phyloP scores from a whole-genome alignment of 2,113 vertebrate genomes.

The Gobio gobio region DNA sequence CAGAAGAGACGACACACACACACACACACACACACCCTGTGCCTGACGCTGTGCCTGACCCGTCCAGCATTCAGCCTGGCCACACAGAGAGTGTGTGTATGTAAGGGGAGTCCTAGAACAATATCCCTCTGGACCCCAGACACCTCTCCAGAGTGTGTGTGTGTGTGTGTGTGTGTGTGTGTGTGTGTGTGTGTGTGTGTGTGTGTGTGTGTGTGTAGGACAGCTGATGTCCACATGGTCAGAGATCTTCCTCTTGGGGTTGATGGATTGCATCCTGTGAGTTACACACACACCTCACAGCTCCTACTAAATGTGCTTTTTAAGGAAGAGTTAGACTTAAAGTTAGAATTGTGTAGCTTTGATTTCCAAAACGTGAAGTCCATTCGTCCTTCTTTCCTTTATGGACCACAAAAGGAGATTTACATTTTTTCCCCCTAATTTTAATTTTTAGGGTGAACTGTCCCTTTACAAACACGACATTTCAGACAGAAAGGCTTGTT shows the following conservation, averaged over 20 bases:
- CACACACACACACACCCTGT: not conserved
- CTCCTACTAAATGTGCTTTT: too few relatives aligned
- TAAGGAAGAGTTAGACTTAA: too few relatives aligned
- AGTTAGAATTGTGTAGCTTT: too few relatives aligned
- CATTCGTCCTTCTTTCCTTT: too few relatives aligned
- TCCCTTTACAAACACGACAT: too few relatives aligned
- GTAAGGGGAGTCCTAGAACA: conserved; percentile 6
- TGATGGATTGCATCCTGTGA: conserved; percentile 30
- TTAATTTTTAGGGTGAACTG: too few relatives aligned
- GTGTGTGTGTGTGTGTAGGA: conserved; percentile 30
- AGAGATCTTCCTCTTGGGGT: not conserved
- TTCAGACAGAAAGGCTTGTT: too few relatives aligned
- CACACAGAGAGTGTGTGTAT: conserved; percentile 20
- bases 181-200: not conserved
- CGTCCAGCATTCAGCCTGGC: not conserved
- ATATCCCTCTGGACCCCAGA: not conserved
- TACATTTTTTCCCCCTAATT: too few relatives aligned
- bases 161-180: not conserved
- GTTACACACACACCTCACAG: not conserved
- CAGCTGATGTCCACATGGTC: conserved; percentile 39
- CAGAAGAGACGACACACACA: not conserved
- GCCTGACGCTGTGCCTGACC: not conserved
- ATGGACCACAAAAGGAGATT: too few relatives aligned
- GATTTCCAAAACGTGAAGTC: too few relatives aligned
- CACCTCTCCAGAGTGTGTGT: conserved; percentile 39